Base-by-base conservation (phyloP, 2,888 invertebrate genomes). In the Scaptomyza tumidula region DNA sequence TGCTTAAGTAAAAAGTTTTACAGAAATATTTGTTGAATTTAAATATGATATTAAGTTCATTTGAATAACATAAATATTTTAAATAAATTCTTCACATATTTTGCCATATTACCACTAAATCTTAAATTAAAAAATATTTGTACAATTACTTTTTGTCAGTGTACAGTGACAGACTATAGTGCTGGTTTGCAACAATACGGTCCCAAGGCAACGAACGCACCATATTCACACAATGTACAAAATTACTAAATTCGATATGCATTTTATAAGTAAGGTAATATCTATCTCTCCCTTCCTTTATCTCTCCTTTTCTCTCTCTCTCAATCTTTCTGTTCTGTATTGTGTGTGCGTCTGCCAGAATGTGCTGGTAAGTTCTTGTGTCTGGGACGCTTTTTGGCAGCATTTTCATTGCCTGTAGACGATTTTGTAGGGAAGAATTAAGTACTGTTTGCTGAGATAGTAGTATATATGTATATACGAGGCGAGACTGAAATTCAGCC, bases 211-310 rank as follows among this genome's bases (percentile, higher is more conserved):
- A 80, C 81, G 75, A 71, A 84, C 81, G 75, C 87, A 84, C 72
- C 72, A 75, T 80, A 70, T 67, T 88, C 80, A 71, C 70, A 67
- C 78, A 83, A 67, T 80, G 78, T 60, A 53, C 50, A 87, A 85
- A 89, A 85, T 85, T 82, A 82, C 78, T 69, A 77, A 85, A 87
- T 85, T 85, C 88, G 71, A 86, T 85, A 82, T 85, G 75, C 88
- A 87, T 89, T 85, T 85, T 88, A 86, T 77, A 81, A 67, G 66
- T 52, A 50, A 35, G 41, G 16, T 16, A 35, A 35, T 2, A n/a
- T 48, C 55, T 44, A 43, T 35, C 45, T n/a, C 33, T 14, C 13
- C 9, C 14, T 16, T 19, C 10, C 10, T 13, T 33, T 11, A 5
- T 37, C 27, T 27, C 29, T 43, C 9, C n/a, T 7, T 7, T 24